A percentile compares a stretch with the other conserved stretches of the same genome.
phyloP scores from a whole-genome alignment of 2,797 vertebrate species.

The Pagetopsis macropterus region DNA sequence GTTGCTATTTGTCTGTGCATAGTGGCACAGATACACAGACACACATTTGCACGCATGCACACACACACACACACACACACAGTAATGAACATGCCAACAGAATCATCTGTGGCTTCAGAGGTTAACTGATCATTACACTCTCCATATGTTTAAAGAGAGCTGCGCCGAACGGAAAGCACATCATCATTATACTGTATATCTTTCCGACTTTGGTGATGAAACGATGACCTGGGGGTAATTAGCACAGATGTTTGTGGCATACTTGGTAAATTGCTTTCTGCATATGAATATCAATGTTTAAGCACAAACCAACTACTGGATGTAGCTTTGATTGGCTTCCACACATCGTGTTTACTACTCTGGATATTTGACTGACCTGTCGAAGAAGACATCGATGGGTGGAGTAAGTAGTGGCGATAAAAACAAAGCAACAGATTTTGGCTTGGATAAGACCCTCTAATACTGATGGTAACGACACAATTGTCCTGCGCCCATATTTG shows the following conservation, averaged over 20 bases:
- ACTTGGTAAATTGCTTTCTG: constrained; percentile 43
- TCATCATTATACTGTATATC: constrained; percentile 51
- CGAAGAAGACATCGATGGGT: constrained; percentile 33
- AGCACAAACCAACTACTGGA: constrained; percentile 7
- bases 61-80: constrained; percentile 20
- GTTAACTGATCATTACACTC: constrained; percentile 78
- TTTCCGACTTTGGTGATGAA: constrained; percentile 54
- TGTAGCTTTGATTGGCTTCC: background rate
- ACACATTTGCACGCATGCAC: background rate
- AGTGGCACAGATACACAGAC: background rate
- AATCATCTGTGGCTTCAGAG: constrained; percentile 68
- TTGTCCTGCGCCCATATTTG: constrained; percentile 35
- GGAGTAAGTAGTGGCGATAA: constrained; percentile 22
- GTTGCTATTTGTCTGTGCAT: background rate
- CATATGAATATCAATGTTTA: constrained; percentile 42
- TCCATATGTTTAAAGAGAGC: constrained; percentile 71
- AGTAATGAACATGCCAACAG: constrained; percentile 66
- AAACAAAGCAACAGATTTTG: constrained; percentile 42
- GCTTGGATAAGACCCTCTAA: constrained; percentile 27
- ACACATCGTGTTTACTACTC: constrained; percentile 16
- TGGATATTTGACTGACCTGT: constrained; percentile 25
- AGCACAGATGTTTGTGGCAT: constrained; percentile 59
- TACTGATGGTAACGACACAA: constrained; percentile 26
- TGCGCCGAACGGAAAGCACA: constrained; percentile 36
- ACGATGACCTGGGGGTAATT: constrained; percentile 59